Evolutionary conservation across 2,888 invertebrate species (phyloP).

Genomic region (Ctenicera cuprea): DNA sequence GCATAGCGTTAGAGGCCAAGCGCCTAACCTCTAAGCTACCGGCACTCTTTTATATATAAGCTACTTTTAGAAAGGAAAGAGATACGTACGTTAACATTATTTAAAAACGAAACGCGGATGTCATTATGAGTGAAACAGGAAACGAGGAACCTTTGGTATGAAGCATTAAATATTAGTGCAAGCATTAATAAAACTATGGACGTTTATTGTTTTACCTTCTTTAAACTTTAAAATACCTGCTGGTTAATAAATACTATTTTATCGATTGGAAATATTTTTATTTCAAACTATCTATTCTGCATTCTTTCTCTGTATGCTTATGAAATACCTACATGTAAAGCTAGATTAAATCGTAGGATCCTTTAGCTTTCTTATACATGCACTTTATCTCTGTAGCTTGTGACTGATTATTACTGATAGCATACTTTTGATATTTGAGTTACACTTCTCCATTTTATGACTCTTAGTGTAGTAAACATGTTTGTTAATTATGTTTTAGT

Average conservation of each 20-base stretch:
- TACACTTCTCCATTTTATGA: conserved; percentile 40
- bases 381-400: conserved; percentile 41
- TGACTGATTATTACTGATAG: conserved; percentile 32
- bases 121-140: too few relatives aligned
- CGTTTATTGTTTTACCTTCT: not conserved
- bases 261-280: not conserved
- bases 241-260: too few relatives aligned
- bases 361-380: conserved; percentile 40
- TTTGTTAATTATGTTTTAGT: conserved; percentile 41
- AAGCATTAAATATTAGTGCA: too few relatives aligned
- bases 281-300: conserved; percentile 34
- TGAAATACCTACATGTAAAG: conserved; percentile 26
- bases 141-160: too few relatives aligned
- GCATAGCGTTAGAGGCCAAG: too few relatives aligned
- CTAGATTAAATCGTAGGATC: conserved; percentile 34
- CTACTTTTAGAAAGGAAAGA: too few relatives aligned
- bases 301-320: conserved; percentile 41
- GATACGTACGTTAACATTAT: too few relatives aligned
- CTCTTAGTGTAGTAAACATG: conserved; percentile 38
- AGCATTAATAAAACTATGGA: too few relatives aligned
- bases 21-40: too few relatives aligned
- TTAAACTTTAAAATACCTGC: too few relatives aligned
- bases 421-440: conserved; percentile 26
- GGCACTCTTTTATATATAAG: too few relatives aligned
- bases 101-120: too few relatives aligned